These are phyloP conservation scores for Geodia barretti DNA, from an alignment of 37 sponge, comb jelly and placozoan genomes.

Conservation along the genomic window DNA sequence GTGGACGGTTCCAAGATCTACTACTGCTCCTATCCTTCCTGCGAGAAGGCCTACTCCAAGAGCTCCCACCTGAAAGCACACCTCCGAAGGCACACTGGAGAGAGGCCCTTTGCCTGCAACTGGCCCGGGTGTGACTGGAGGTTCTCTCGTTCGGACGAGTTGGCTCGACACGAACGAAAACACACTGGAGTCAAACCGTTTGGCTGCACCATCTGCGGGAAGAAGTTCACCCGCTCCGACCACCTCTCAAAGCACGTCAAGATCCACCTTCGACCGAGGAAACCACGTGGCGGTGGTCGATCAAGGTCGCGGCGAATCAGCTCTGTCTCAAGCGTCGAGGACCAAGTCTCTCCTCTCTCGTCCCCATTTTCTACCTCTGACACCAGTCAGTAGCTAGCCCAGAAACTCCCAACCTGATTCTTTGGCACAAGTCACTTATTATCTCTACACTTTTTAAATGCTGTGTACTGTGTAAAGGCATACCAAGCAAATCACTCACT, in stretches of 20 bases:
- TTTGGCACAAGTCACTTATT: no score
- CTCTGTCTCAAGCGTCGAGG: conserved; percentile 60
- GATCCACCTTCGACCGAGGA: conserved; percentile 80
- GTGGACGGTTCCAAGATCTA: conserved; percentile 39
- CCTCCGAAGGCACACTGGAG: conserved; percentile 87
- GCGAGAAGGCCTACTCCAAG: conserved; percentile 86
- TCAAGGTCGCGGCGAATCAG: conserved; percentile 35
- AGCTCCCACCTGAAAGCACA: conserved; percentile 89
- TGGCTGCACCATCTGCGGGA: conserved; percentile 83
- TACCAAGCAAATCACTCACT: no score
- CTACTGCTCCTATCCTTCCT: conserved; percentile 71
- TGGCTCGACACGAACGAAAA: conserved; percentile 85
- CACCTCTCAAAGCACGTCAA: conserved; percentile 90
- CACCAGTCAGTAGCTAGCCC: no score
- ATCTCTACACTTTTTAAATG: no score
- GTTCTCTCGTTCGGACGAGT: conserved; percentile 90
- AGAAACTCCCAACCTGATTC: no score
- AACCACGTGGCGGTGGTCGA: conserved; percentile 59
- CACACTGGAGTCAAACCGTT: conserved; percentile 91
- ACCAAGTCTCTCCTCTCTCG: conserved; percentile 33
- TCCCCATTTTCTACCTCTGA: conserved; percentile 55
- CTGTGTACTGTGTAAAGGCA: no score
- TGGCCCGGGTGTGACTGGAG: conserved; percentile 91
- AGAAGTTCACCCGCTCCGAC: conserved; percentile 88
- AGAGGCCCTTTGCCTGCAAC: conserved; percentile 85